Percentiles rank a stretch among this genome's conserved stretches.
Conservation (phyloP, 2,888 invertebrate genomes). For the Chouioia cunea region DNA sequence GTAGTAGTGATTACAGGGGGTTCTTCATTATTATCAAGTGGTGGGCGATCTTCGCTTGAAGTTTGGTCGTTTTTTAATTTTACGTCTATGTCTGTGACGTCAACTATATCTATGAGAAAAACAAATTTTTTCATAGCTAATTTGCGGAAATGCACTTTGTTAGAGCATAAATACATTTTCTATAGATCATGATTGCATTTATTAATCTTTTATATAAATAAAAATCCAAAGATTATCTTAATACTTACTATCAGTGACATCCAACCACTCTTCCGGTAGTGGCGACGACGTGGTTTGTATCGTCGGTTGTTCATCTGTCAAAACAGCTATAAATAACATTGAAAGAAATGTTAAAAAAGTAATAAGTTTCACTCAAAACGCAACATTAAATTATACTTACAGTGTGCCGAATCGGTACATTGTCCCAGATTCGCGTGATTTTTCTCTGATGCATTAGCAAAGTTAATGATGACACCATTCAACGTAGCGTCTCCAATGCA, state of each 20-base stretch:
- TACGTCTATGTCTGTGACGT: conserved; percentile 38
- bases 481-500: conserved; percentile 94
- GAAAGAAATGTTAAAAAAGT: conserved; percentile 36
- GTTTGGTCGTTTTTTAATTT: background rate
- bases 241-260: conserved; percentile 29
- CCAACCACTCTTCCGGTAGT: conserved; percentile 19
- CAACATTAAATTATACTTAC: conserved; percentile 7
- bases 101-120: conserved; percentile 41
- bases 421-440: conserved; percentile 74
- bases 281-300: conserved; percentile 18
- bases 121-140: no score
- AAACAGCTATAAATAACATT: background rate
- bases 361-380: conserved; percentile 30
- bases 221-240: no score
- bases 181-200: background rate
- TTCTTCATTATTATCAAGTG: no score
- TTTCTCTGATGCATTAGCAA: conserved; percentile 77
- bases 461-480: conserved; percentile 85
- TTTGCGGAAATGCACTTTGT: no score
- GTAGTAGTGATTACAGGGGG: background rate
- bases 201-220: background rate
- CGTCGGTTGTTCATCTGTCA: conserved; percentile 11
- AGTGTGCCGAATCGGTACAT: conserved; percentile 66
- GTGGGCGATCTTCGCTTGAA: conserved; percentile 60
- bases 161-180: no score